Base-by-base conservation (phyloP, 2,113 vertebrate species). In the Neodontobutis hainanensis region DNA sequence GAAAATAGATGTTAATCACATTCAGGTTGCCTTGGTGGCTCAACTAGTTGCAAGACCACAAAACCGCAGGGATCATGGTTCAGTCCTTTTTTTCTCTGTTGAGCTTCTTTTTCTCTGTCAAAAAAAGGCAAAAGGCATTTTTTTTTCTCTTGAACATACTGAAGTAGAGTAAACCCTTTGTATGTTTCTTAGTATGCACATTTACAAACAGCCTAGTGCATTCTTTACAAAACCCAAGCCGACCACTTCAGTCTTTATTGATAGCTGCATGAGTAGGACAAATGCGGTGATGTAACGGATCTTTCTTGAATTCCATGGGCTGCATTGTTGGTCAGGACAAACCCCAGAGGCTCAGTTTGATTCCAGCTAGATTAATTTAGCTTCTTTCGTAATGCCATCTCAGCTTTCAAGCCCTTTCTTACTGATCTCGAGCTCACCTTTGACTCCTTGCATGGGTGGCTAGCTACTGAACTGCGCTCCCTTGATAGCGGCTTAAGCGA, bases 301-400 rank as follows among this genome's bases (percentile, higher is more conserved):
- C 75, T 84, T 82, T 80, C 82, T 82, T 86, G 74, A 88, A 86
- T 82, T 79, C 81, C 84, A 84, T 56, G 60, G 57, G 75, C 76
- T 77, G 83, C 84, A 85, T 91, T 90, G 85, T 87, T 78, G 81
- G 73, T 81, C 71, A 80, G 78, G 65, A 85, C 80, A 68, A 52
- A 51, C 81, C 83, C 52, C 81, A 0, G 46, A 70, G 82, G 86
- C 79, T 76, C 67, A 81, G 83, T 90, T 89, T 85, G 85, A 90
- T 83, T 89, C 76, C 72, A 75, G 80, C 72, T 27, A 87, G 80
- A 89, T 88, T 87, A 53, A 89, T 89, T 88, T 89, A 86, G 89
- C 81, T 77, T 85, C 78, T 73, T 80, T 87, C 52, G 83, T 66
- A 87, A 90, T 63, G 53, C 64, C 67, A 86, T 89, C 83, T 90